A percentile compares a stretch with the other conserved stretches of the same genome.
phyloP scores from a whole-genome alignment of 2,888 invertebrate genomes.

The Tipula unca region DNA sequence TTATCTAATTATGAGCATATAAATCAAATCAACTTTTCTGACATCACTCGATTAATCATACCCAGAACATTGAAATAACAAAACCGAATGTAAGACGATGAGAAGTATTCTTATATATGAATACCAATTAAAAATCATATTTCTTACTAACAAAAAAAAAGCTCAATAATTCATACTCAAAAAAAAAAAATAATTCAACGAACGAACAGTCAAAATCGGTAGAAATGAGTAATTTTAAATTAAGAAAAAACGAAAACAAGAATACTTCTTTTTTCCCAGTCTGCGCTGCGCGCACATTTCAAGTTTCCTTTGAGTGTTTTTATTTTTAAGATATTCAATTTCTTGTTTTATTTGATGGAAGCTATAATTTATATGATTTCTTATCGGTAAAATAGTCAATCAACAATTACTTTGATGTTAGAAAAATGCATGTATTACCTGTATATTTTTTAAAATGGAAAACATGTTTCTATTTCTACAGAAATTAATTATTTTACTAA shows the following conservation, averaged over 20 bases:
- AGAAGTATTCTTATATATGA: conserved; percentile 2
- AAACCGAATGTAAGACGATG: conserved; percentile 3
- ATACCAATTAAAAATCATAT: conserved; percentile 14
- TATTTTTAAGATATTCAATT: not conserved
- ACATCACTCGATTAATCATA: conserved; percentile 14
- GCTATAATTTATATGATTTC: not conserved
- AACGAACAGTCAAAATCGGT: conserved; percentile 8
- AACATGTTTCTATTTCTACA: not conserved
- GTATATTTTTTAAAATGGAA: not conserved
- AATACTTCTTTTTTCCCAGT: not conserved
- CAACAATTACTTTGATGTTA: not conserved
- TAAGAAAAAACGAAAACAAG: not conserved
- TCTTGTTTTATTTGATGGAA: not conserved
- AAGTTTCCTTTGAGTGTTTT: not conserved
- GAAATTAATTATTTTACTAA: not conserved
- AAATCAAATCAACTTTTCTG: conserved; percentile 14
- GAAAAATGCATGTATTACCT: not conserved
- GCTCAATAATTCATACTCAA: conserved; percentile 14
- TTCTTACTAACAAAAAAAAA: not conserved
- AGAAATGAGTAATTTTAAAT: not conserved
- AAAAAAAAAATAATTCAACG: not conserved
- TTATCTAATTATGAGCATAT: conserved; percentile 14
- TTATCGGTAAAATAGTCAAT: not conserved
- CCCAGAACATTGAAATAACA: not conserved
- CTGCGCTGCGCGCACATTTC: not conserved